Percentiles rank a stretch among this genome's conserved stretches.
Conservation (phyloP, 2,113 vertebrate species). For the Machaerirhynchus nigripectus region DNA sequence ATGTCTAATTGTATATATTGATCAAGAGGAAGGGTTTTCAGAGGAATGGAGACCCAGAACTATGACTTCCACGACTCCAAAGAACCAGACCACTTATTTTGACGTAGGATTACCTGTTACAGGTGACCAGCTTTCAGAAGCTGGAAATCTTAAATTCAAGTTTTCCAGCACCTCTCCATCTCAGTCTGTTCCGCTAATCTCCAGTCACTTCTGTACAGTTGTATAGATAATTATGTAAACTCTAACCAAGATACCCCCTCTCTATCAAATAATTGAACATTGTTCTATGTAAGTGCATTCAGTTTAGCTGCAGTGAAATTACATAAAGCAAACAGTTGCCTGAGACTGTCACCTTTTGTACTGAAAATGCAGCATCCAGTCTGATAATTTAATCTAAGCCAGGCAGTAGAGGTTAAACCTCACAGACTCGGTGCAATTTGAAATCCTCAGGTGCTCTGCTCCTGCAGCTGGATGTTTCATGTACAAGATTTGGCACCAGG, state of each 20-base stretch:
- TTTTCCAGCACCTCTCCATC: not conserved
- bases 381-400: not conserved
- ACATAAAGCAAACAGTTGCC: not conserved
- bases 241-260: not conserved
- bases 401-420: not conserved
- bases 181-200: not conserved
- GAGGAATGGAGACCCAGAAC: not conserved
- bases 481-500: accelerated
- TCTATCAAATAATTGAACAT: not conserved
- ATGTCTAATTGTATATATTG: not conserved
- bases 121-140: not conserved
- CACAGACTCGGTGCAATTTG: accelerated
- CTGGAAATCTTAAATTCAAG: not conserved
- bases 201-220: not conserved
- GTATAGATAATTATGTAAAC: not conserved
- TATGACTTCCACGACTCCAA: not conserved
- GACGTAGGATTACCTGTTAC: accelerated
- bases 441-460: not conserved
- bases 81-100: not conserved
- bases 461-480: not conserved
- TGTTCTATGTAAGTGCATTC: not conserved
- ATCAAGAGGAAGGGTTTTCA: not conserved
- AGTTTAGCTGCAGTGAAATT: not conserved
- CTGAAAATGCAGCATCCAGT: not conserved
- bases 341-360: not conserved